A percentile compares a stretch with the other conserved stretches of the same genome.
Evolutionary conservation across 2,113 vertebrate species (phyloP).

Genomic region (Setophaga coronata): DNA sequence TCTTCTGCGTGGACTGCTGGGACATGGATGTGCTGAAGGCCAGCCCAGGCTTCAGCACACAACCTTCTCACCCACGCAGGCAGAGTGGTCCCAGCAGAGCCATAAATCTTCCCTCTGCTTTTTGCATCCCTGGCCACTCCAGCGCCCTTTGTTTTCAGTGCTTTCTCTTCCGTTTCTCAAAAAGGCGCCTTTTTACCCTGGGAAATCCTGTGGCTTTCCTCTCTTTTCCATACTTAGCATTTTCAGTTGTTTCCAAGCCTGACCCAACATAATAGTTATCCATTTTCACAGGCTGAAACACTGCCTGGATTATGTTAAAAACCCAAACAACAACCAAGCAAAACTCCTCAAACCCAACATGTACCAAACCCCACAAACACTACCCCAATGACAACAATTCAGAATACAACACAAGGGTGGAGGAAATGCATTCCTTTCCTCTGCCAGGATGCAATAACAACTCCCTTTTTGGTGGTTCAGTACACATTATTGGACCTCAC

Average conservation of each 20-base stretch:
- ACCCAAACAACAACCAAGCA: neutral
- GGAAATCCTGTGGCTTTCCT: constrained; percentile 17
- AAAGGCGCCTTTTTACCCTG: neutral
- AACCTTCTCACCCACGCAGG: neutral
- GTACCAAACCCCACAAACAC: neutral
- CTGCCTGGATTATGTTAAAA: neutral
- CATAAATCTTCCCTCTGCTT: neutral
- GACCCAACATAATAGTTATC: neutral
- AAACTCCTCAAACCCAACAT: neutral
- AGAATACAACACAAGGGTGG: neutral
- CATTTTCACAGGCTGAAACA: constrained; percentile 36
- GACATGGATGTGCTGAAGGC: neutral
- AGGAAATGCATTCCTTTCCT: neutral
- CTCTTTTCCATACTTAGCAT: neutral
- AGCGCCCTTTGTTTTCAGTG: neutral
- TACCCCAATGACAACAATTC: neutral
- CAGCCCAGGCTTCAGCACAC: neutral
- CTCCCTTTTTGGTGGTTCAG: neutral
- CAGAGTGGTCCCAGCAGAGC: neutral
- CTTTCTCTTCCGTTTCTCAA: constrained; percentile 5
- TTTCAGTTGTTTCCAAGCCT: neutral
- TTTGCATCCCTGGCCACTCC: neutral
- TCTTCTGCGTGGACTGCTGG: neutral
- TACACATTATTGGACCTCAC: neutral
- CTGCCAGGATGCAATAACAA: neutral